Evolutionary conservation across 2,888 invertebrate genomes (phyloP).

Genomic region (Sipunculus nudus): DNA sequence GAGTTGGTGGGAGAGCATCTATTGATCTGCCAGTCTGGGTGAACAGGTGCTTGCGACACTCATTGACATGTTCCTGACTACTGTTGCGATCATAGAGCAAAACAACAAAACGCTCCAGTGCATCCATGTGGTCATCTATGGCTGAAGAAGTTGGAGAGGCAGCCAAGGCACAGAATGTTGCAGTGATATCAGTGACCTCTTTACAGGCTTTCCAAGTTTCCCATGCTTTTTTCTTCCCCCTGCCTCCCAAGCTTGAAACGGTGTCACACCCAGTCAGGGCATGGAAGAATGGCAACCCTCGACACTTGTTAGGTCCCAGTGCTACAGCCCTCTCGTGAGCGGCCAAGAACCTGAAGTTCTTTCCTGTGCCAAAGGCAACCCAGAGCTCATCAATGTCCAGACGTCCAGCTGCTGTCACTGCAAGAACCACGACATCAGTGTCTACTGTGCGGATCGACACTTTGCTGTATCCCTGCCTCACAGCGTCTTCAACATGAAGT

Average conservation of each 20-base stretch:
- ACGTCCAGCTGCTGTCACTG: conserved; percentile 14
- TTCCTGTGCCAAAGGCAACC: conserved; percentile 30
- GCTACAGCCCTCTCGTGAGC: conserved; percentile 21
- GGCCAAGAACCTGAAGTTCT: conserved; percentile 27
- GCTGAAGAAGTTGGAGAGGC: not conserved
- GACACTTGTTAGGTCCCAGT: conserved; percentile 13
- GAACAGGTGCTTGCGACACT: not conserved
- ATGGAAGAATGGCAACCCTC: conserved; percentile 25
- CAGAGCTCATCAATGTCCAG: conserved; percentile 13
- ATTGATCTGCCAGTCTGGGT: not conserved
- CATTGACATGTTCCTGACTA: not conserved
- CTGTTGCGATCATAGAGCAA: no score
- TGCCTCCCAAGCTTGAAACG: conserved; percentile 18
- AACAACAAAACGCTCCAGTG: conserved; percentile 6
- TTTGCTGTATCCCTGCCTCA: conserved; percentile 7
- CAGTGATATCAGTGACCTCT: no score
- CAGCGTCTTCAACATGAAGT: conserved; percentile 22
- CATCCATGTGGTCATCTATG: conserved; percentile 17
- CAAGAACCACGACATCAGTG: conserved; percentile 32
- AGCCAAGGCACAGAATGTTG: conserved; percentile 3
- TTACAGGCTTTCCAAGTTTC: conserved; percentile 12
- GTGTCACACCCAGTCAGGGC: conserved; percentile 25
- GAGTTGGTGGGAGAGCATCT: not conserved
- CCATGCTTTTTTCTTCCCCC: conserved; percentile 12
- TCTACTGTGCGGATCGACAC: conserved; percentile 24